These are phyloP conservation scores for Drosophila sechellia DNA, from an alignment of 1,140 invertebrate genomes.

Conservation along the genomic window DNA sequence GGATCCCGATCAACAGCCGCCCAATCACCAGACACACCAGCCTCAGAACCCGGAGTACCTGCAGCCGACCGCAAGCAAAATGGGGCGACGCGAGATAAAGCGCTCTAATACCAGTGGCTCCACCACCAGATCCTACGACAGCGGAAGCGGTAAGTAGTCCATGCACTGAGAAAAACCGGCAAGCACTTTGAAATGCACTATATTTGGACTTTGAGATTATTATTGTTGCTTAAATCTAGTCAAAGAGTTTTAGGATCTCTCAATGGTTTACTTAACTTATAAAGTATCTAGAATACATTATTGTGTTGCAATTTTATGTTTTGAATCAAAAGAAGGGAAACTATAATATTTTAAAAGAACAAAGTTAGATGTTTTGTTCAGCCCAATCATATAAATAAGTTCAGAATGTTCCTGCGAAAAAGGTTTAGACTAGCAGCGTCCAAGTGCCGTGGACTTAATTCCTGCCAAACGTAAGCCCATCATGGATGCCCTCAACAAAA, in stretches of 20 bases:
- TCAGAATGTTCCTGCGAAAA: too few species aligned
- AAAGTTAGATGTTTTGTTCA: too few species aligned
- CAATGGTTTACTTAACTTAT: too few species aligned
- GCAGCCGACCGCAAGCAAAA: constrained; percentile 54
- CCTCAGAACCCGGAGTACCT: constrained; percentile 34
- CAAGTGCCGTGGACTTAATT: background rate
- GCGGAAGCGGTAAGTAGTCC: constrained; percentile 75
- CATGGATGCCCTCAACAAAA: constrained; percentile 5
- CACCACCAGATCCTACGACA: constrained; percentile 79
- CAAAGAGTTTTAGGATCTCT: too few species aligned
- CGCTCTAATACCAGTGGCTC: constrained; percentile 82
- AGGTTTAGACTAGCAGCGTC: too few species aligned
- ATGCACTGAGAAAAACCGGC: background rate
- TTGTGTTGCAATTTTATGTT: too few species aligned
- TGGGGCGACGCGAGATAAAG: constrained; percentile 84
- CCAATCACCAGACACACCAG: constrained; percentile 25
- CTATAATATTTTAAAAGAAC: too few species aligned
- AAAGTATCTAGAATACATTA: too few species aligned
- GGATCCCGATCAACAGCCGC: constrained; percentile 12
- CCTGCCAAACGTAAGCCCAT: background rate
- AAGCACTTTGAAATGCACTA: background rate
- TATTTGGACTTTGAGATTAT: background rate
- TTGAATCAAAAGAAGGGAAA: too few species aligned
- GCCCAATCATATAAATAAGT: too few species aligned
- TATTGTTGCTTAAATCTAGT: too few species aligned